Base-by-base conservation (phyloP, 2,113 vertebrate species). In the Larimichthys crocea region DNA sequence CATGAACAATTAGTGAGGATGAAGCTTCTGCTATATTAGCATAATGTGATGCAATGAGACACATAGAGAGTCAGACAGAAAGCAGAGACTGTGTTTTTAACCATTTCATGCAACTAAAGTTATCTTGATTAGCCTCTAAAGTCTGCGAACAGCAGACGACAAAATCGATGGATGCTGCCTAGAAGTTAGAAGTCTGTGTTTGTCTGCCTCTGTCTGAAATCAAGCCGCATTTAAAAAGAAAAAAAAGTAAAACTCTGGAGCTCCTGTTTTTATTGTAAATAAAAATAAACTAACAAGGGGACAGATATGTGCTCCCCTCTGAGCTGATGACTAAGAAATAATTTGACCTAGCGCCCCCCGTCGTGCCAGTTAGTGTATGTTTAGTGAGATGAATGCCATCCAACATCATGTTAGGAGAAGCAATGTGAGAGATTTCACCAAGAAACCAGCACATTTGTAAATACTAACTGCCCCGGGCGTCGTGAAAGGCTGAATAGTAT, bases 361-460 rank as follows among this genome's bases (percentile, higher is more conserved):
- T 49, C 22, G 49, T 44, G 26, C 49, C 31, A 29, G 50, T n/a
- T 35, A 53, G 61, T 57, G 40, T 62, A 22, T 5, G 42, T 77
- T 78, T 70, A 3, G 63, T 3, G 64, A 77, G 74, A 80, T 73
- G 17, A 82, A 71, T 86, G 60, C 67, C 69, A 84, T 24, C 81
- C 71, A 61, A 50, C 71, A 29, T 70, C 48, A 74, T 80, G 82
- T 86, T 73, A 76, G 77, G 61, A 69, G 60, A 50, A 67, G 69
- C 48, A 24, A 26, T 1, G 74, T 75, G 76, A 49, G 82, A 89
- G 84, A 86, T 84, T 89, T 82, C 19, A 66, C 65, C 57, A 70
- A 64, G 66, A 79, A 82, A 77, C 56, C 14, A 79, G 75, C 35
- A 22, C 69, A 86, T 92, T 88, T 91, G 86, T 92, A 82, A 85